Evolutionary conservation across 2,113 vertebrate genomes (phyloP), one percentile per base, ranked within the genome.

Genomic region (Hippocampus abdominalis): DNA sequence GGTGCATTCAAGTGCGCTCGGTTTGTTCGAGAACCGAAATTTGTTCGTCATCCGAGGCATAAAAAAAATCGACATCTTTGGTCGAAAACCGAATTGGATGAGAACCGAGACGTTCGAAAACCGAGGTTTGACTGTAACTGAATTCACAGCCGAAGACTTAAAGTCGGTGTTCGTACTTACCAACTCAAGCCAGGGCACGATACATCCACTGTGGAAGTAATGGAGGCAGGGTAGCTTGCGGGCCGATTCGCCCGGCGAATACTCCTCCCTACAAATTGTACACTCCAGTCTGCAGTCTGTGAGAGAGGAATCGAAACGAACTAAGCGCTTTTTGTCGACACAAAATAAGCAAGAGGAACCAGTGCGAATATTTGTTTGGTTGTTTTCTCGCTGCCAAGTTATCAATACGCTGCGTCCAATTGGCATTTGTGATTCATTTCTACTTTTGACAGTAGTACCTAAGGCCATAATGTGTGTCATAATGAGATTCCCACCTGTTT

Each of bases 171-270:
- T 51, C 7, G 2, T 70, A 49, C 94, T 94, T 80, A 98, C 96
- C 95, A 97, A 90, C 78, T 99, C 94, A 67, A 98, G 84, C 95
- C 96, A 99, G 0, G 95, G 96, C 72, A 98, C 95, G 65, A 98
- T 96, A 84, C 96, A 96, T 82, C 91, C 92, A 91, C 94, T 93
- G 87, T 99, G 97, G 85, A 96, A 99, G 88, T 93, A 87, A 79
- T 98, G 96, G 48, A 95, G 95, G 85, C 95, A 96, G 32, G 96
- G 95, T 3, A 98, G 87, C 87, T 98, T 95, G 81, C 93, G 92
- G 51, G 95, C 96, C 57, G 90, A 89, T 76, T 99, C 95, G 0
- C 91, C 91, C 8, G 92, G 81, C 0, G 89, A 54, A 78, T 95
- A 98, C 78, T 96, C 95, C 73, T 98, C 95, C 76, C 94, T 94